A percentile compares a stretch with the other conserved stretches of the same genome.
phyloP scores from a whole-genome alignment of 2,797 vertebrate genomes.

The Mastacembelus armatus region DNA sequence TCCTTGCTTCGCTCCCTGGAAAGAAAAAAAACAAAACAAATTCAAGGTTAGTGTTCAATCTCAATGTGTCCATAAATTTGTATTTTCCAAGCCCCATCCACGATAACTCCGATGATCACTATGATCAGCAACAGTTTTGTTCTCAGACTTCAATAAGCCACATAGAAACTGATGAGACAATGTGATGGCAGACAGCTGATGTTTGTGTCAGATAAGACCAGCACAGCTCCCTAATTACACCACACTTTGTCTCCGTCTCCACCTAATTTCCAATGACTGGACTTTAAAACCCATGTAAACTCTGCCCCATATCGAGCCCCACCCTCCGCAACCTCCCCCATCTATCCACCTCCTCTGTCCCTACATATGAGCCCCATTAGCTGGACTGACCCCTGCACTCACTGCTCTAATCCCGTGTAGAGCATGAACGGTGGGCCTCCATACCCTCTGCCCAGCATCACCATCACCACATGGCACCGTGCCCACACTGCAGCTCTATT shows the following conservation, averaged over 20 bases:
- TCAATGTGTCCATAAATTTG: background rate
- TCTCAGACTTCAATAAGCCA: no score
- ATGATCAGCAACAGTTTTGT: background rate
- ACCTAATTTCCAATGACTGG: constrained; percentile 23
- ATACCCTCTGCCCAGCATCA: constrained; percentile 37
- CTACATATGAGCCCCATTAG: constrained; percentile 70
- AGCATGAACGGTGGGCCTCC: constrained; percentile 42
- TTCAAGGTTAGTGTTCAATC: constrained; percentile 18
- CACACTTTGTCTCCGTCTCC: constrained; percentile 14
- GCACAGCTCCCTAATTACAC: constrained; percentile 17
- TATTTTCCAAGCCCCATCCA: background rate
- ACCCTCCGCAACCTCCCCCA: constrained; percentile 3
- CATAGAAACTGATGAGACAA: no score
- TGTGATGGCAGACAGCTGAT: constrained; percentile 5
- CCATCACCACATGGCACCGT: constrained; percentile 37
- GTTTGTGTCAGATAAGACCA: constrained; percentile 41
- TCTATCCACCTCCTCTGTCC: no score
- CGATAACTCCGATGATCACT: no score
- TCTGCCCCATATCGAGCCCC: constrained; percentile 29
- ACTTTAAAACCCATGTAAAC: constrained; percentile 17
- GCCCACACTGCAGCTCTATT: constrained; percentile 60
- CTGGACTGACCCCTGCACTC: constrained; percentile 46
- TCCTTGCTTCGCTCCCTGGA: constrained; percentile 90
- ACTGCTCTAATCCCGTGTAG: constrained; percentile 57
- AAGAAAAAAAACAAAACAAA: constrained; percentile 1